Conservation (phyloP, 2,797 vertebrate genomes). For the Numenius phaeopus region DNA sequence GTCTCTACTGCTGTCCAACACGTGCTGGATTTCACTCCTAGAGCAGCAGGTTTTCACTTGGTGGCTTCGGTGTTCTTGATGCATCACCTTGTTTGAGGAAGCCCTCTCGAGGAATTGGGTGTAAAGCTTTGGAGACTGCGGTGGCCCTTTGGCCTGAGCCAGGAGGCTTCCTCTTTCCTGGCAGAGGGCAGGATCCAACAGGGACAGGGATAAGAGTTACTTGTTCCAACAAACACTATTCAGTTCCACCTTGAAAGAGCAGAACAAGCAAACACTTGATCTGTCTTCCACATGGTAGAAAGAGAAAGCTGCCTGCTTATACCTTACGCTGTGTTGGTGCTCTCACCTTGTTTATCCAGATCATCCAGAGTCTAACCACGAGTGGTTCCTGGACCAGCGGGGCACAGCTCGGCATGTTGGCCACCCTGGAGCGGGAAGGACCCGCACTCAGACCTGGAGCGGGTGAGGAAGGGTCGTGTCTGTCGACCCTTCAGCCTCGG, state of each 20-base stretch:
- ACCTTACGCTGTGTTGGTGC: rapidly evolving
- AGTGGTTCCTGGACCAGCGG: not conserved
- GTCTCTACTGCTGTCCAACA: not conserved
- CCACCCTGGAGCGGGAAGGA: not conserved
- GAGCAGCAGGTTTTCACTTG: not conserved
- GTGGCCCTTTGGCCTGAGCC: not conserved
- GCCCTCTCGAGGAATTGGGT: not conserved
- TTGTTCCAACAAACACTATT: rapidly evolving
- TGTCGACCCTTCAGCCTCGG: not conserved
- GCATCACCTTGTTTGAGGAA: not conserved
- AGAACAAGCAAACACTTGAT: not conserved
- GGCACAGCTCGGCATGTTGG: not conserved
- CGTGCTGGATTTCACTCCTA: rapidly evolving
- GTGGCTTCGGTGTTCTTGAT: not conserved
- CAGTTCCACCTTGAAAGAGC: not conserved
- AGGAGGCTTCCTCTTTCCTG: not conserved
- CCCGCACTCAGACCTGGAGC: not conserved
- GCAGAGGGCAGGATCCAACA: not conserved
- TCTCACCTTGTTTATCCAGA: not conserved
- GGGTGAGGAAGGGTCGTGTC: not conserved
- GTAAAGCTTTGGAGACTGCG: not conserved
- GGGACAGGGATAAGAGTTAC: not conserved
- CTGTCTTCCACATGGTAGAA: rapidly evolving
- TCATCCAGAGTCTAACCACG: rapidly evolving
- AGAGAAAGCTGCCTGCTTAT: not conserved